Percentiles rank a stretch among this genome's conserved stretches.
phyloP scores from a whole-genome alignment of 2,113 vertebrate genomes.

The Corydoras maculifer region DNA sequence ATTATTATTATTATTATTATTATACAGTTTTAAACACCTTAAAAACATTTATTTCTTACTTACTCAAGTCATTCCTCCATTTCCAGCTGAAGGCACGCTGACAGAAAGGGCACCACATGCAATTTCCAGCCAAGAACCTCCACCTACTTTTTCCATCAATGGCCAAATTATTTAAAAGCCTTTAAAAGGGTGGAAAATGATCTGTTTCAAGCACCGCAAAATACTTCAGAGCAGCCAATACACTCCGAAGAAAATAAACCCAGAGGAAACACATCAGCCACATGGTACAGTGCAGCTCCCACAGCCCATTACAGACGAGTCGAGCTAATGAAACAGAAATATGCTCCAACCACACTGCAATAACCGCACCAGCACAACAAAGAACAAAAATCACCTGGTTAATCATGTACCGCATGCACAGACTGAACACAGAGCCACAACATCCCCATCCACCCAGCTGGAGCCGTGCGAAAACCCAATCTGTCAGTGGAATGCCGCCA shows the following conservation, averaged over 20 bases:
- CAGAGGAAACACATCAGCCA: conserved; percentile 5
- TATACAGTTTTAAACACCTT: too few relatives aligned
- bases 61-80: too few relatives aligned
- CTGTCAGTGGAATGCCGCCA: too few relatives aligned
- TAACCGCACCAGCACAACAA: conserved; percentile 23
- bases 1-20: too few relatives aligned
- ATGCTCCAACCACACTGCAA: conserved; percentile 26
- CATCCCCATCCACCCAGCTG: too few relatives aligned
- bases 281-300: conserved; percentile 18
- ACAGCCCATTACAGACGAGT: conserved; percentile 5
- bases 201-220: conserved; percentile 12
- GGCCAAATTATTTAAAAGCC: conserved; percentile 17
- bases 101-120: conserved; percentile 7
- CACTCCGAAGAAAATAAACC: not conserved
- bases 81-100: not conserved
- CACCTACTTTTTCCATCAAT: not conserved
- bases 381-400: conserved; percentile 22
- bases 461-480: too few relatives aligned
- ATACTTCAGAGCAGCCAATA: not conserved
- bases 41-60: too few relatives aligned
- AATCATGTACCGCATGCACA: not conserved
- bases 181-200: not conserved
- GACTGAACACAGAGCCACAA: too few relatives aligned
- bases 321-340: conserved; percentile 25
- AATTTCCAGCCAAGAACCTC: conserved; percentile 11